Evolutionary conservation across 37 sponge, comb jelly and placozoan genomes (phyloP), one percentile per base, ranked within the genome.

Genomic region (Chondrilla cf. caribensis): DNA sequence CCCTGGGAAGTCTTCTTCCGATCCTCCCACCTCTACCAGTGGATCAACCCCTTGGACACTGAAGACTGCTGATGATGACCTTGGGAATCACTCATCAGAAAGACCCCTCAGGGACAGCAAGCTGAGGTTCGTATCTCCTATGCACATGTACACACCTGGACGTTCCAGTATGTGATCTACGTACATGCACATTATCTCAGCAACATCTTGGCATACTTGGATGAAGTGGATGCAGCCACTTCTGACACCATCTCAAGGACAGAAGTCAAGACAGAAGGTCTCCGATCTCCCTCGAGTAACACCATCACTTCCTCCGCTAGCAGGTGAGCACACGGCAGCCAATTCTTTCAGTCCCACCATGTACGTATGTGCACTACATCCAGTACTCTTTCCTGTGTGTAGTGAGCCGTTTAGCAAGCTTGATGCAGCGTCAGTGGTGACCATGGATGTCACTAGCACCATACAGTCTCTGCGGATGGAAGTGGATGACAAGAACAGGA

Each of bases 401-500:
- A 75, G 51, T 75, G 68, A 29, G 4, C 17, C 51, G 47, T 26
- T 39, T 38, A 26, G 47, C 14, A 51, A 26, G 51, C 37, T 89
- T n/a, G 78, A 89, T 0, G 82, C 84, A 29, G 93, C 93, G 28
- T 79, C 87, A 14, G 93, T 84, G 19, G 83, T 84, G 6, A 87
- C 90, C 35, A 84, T 51, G 66, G 91, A 94, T 68, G 94, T 94
- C 44, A 90, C 89, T 21, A 70, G 89, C 17, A 84, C 92, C 57
- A 89, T 95, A 22, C 65, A 90, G 58, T 36, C 93, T 7, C 90
- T 86, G 59, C 55, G 93, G 33, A 29, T 95, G 80, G 93, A 95
- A 80, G 65, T 91, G 29, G 96, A 92, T n/a, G 84, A 86, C 84
- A 92, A 92, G 89, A 85, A 83, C 77, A 92, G 88, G 86, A 90